Conservation (phyloP, 2,113 vertebrate genomes). For the Panthera uncia region DNA sequence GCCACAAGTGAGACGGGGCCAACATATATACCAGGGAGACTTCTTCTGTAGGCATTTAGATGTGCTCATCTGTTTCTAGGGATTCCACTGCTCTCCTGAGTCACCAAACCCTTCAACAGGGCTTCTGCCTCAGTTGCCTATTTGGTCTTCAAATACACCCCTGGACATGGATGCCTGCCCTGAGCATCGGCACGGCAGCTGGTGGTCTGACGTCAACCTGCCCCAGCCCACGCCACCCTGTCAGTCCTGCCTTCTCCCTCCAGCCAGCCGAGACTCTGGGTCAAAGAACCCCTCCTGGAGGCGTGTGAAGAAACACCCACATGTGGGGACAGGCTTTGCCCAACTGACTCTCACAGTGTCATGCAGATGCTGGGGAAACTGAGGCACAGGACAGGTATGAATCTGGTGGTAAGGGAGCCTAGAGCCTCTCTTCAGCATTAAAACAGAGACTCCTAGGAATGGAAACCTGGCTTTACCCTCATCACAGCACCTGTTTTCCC, state of each 20-base stretch:
- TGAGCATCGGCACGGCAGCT: not conserved
- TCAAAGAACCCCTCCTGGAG: not conserved
- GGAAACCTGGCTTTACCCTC: not conserved
- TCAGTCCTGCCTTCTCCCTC: not conserved
- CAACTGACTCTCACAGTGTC: rapidly evolving
- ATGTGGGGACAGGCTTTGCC: not conserved
- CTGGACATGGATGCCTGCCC: not conserved
- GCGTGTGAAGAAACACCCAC: not conserved
- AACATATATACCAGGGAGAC: not conserved
- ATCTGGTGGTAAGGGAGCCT: not conserved
- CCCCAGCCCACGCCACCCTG: not conserved
- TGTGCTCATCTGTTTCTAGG: not conserved
- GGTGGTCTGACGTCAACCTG: not conserved
- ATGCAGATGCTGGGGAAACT: not conserved
- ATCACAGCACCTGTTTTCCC: not conserved
- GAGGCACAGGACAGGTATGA: not conserved
- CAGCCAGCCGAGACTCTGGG: not conserved
- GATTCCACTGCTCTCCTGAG: not conserved
- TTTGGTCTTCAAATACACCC: not conserved
- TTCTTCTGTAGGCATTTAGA: not conserved
- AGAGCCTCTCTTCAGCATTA: not conserved
- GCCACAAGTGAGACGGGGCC: not conserved
- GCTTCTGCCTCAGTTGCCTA: not conserved
- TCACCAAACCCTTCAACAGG: not conserved
- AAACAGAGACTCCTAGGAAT: not conserved